Evolutionary conservation across 2,888 invertebrate genomes (phyloP).

Genomic region (Stenodema calcarata): DNA sequence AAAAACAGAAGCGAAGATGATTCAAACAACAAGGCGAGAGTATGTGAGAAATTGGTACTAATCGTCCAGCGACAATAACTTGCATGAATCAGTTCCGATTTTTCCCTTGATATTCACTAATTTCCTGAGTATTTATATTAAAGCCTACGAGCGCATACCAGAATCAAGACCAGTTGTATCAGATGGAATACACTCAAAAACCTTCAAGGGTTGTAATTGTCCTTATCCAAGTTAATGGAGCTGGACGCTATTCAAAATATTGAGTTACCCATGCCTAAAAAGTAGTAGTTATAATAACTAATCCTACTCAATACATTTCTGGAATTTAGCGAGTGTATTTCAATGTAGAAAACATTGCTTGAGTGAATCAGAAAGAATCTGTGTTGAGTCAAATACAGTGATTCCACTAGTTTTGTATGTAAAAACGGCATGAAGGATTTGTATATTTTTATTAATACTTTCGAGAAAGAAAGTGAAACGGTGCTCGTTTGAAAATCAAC

Average conservation of each 20-base stretch:
- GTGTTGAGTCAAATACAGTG: slow-evolving; percentile 17
- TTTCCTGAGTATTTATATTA: too few relatives aligned
- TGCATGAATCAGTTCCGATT: neutral
- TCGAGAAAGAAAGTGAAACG: neutral
- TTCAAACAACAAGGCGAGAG: neutral
- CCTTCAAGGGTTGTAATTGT: too few relatives aligned
- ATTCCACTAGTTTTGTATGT: slow-evolving; percentile 16
- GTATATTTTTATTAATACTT: slow-evolving; percentile 29
- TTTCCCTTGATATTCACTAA: too few relatives aligned
- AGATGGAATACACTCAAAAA: too few relatives aligned
- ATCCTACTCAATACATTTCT: neutral
- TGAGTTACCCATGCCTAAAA: neutral
- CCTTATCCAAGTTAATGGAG: neutral
- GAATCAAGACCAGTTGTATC: too few relatives aligned
- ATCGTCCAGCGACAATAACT: neutral
- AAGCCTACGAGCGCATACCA: too few relatives aligned
- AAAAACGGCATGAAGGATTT: neutral
- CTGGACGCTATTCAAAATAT: neutral
- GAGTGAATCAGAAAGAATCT: neutral
- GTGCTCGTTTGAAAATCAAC: slow-evolving; percentile 5
- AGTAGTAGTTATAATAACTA: neutral
- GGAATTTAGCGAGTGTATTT: neutral
- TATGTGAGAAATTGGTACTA: too few relatives aligned
- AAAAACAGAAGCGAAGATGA: neutral
- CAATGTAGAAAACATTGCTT: neutral